These are phyloP conservation scores for Macrotis lagotis DNA, from an alignment of 2,113 vertebrate genomes.

Conservation along the genomic window DNA sequence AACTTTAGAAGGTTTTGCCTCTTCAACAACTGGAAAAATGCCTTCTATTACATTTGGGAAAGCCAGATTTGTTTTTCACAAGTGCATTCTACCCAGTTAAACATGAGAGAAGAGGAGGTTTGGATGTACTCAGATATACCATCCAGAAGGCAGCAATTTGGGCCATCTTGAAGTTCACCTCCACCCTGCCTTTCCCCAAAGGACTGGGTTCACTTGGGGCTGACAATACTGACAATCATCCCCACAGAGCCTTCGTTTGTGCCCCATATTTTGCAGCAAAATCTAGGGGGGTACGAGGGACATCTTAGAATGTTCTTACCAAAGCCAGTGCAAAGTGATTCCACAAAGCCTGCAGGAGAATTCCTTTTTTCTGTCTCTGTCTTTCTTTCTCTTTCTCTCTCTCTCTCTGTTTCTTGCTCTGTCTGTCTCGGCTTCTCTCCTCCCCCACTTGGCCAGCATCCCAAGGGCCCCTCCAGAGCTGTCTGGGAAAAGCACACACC, in stretches of 20 bases:
- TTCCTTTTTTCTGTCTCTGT: not conserved
- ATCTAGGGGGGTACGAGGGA: not conserved
- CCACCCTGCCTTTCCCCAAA: not conserved
- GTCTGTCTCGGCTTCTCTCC: slow-evolving; percentile 11
- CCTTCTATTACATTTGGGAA: not conserved
- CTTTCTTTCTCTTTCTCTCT: not conserved
- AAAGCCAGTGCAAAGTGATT: not conserved
- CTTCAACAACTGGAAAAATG: not conserved
- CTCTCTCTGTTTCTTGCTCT: not conserved
- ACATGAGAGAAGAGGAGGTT: not conserved
- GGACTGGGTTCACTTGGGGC: not conserved
- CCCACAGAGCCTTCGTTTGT: not conserved
- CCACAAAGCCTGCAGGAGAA: not conserved
- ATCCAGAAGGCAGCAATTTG: not conserved
- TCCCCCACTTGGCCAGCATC: not conserved
- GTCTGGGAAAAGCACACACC: not conserved
- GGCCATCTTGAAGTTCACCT: not conserved
- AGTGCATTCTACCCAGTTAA: not conserved
- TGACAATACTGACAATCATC: not conserved
- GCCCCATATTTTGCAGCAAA: not conserved
- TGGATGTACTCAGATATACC: not conserved
- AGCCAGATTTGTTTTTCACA: not conserved
- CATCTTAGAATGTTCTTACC: not conserved
- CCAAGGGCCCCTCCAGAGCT: not conserved
- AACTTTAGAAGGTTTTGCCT: not conserved